phyloP scores from a whole-genome alignment of 2,113 vertebrate species.

The Xenopus laevis region DNA sequence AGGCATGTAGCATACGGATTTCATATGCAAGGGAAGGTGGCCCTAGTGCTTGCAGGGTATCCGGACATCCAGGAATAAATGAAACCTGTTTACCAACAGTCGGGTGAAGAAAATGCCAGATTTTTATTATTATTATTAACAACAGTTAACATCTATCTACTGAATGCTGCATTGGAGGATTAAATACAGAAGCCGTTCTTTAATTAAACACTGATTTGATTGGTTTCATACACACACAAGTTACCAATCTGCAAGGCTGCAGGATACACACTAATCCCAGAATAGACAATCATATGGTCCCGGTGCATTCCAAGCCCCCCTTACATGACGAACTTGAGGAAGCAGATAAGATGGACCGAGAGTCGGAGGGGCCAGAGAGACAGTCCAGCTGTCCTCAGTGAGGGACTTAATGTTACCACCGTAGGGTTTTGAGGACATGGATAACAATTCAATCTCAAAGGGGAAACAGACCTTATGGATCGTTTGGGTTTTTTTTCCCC shows the following conservation, averaged over 20 bases:
- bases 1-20: no score
- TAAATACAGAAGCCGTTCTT: slow-evolving; percentile 76
- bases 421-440: neutral
- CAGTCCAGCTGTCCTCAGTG: neutral
- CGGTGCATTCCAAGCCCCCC: slow-evolving; percentile 63
- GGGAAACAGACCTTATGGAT: no score
- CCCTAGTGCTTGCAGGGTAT: no score
- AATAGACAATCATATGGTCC: slow-evolving; percentile 80
- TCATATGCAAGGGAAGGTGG: no score
- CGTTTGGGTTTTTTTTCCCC: no score
- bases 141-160: slow-evolving; percentile 82
- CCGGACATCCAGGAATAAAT: neutral
- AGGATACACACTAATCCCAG: slow-evolving; percentile 80
- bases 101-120: slow-evolving; percentile 71
- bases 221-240: slow-evolving; percentile 70
- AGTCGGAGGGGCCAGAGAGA: slow-evolving; percentile 47
- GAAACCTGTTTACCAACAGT: slow-evolving; percentile 51
- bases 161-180: slow-evolving; percentile 73
- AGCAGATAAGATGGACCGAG: slow-evolving; percentile 47
- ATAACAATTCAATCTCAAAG: no score
- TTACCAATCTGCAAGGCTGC: slow-evolving; percentile 63
- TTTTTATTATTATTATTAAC: slow-evolving; percentile 64
- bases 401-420: neutral
- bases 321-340: slow-evolving; percentile 57
- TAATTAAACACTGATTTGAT: slow-evolving; percentile 74